Percentiles rank a stretch among this genome's conserved stretches.
These are phyloP conservation scores for Sclerurus mexicanus DNA, from an alignment of 2,113 vertebrate species.

Conservation along the genomic window DNA sequence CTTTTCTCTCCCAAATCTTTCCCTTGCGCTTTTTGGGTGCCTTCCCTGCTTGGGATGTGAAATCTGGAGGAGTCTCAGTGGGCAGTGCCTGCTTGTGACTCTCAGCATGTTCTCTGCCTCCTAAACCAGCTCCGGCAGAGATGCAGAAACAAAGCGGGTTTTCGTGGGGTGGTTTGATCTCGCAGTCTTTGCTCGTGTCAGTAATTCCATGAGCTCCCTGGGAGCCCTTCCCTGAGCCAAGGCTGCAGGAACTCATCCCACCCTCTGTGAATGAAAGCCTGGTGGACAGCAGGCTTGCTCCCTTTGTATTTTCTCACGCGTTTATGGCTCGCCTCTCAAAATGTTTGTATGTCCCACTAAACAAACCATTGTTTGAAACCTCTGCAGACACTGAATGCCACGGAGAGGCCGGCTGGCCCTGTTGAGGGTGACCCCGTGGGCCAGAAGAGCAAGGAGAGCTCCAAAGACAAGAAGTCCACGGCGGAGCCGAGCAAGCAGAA, in stretches of 20 bases:
- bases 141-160: not conserved
- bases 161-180: not conserved
- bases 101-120: not conserved
- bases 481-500: slow-evolving; percentile 52
- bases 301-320: not conserved
- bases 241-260: not conserved
- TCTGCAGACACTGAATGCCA: slow-evolving; percentile 63
- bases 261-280: not conserved
- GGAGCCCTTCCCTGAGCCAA: not conserved
- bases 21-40: not conserved
- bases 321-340: not conserved
- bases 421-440: slow-evolving; percentile 60
- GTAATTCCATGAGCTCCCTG: not conserved
- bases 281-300: not conserved
- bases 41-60: not conserved
- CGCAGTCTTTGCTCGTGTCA: not conserved
- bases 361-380: slow-evolving; percentile 36
- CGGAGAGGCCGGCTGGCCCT: slow-evolving; percentile 53
- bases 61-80: not conserved
- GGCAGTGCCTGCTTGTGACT: not conserved
- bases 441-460: slow-evolving; percentile 76
- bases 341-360: not conserved
- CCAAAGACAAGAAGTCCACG: slow-evolving; percentile 59
- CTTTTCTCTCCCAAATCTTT: not conserved
- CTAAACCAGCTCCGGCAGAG: not conserved